Evolutionary conservation across 2,113 vertebrate genomes (phyloP).

Genomic region (Bos indicus): DNA sequence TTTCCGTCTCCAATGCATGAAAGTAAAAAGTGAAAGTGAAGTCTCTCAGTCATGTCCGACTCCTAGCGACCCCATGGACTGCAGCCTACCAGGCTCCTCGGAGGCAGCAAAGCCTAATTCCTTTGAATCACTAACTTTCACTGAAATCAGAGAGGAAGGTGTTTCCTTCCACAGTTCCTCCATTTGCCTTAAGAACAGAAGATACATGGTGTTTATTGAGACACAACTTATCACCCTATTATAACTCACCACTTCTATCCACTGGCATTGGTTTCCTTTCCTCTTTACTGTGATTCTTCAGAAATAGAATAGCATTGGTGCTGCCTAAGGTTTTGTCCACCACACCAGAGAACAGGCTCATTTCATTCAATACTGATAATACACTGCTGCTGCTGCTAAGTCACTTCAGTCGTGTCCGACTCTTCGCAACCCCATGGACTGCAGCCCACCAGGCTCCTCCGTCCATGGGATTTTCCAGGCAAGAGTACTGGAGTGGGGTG

Average conservation of each 20-base stretch:
- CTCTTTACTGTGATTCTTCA: neutral
- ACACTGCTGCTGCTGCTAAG: too few species aligned
- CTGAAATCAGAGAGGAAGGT: too few species aligned
- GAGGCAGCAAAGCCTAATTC: neutral
- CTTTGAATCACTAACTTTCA: neutral
- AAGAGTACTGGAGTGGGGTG: too few species aligned
- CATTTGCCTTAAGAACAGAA: neutral
- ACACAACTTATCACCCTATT: neutral
- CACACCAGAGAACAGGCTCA: neutral
- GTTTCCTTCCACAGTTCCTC: neutral
- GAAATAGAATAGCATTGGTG: neutral
- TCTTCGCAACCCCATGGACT: too few species aligned
- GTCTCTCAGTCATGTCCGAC: too few species aligned
- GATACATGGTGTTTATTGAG: neutral
- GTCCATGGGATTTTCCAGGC: too few species aligned
- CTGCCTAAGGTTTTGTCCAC: neutral
- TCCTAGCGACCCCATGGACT: too few species aligned
- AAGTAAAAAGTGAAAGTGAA: too few species aligned
- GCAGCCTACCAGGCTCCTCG: too few species aligned
- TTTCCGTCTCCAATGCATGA: too few species aligned
- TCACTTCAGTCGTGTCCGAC: too few species aligned
- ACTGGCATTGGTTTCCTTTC: neutral
- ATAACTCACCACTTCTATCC: neutral
- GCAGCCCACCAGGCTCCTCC: too few species aligned
- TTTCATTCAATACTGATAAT: neutral